Percentiles rank a stretch among this genome's conserved stretches.
phyloP scores from a whole-genome alignment of 2,113 vertebrate species.

The Dromas ardeola region DNA sequence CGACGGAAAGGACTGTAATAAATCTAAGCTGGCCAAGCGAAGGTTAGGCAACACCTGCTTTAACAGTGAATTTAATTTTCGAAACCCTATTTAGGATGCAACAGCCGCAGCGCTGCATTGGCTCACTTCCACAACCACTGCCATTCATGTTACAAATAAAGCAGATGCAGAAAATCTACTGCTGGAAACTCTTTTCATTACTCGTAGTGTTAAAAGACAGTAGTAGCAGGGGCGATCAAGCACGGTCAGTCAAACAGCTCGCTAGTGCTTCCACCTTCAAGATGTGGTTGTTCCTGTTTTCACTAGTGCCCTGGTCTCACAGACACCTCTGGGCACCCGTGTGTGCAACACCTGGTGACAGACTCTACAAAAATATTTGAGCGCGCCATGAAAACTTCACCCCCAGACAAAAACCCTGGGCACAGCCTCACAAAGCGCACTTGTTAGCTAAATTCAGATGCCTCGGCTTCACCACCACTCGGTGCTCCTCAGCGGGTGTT shows the following conservation, averaged over 20 bases:
- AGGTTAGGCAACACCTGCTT: not conserved
- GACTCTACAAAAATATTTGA: not conserved
- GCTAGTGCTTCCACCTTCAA: not conserved
- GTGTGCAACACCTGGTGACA: not conserved
- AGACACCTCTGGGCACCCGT: not conserved
- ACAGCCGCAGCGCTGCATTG: not conserved
- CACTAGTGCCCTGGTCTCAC: not conserved
- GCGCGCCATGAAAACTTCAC: not conserved
- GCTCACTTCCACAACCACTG: not conserved
- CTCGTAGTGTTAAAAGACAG: not conserved
- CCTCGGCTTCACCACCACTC: not conserved
- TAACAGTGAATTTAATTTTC: not conserved
- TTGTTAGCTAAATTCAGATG: not conserved
- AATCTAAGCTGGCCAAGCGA: not conserved
- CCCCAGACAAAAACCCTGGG: not conserved
- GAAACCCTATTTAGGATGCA: not conserved
- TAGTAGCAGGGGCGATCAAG: not conserved
- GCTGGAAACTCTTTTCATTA: not conserved
- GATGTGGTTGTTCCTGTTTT: not conserved
- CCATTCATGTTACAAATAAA: not conserved
- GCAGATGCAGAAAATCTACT: constrained; percentile 12
- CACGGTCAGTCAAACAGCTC: not conserved
- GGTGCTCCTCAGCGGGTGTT: not conserved
- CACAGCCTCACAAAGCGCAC: not conserved
- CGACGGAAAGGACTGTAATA: not conserved